phyloP scores from a whole-genome alignment of 1,140 invertebrate species.

The Stratiolaelaps scimitus region DNA sequence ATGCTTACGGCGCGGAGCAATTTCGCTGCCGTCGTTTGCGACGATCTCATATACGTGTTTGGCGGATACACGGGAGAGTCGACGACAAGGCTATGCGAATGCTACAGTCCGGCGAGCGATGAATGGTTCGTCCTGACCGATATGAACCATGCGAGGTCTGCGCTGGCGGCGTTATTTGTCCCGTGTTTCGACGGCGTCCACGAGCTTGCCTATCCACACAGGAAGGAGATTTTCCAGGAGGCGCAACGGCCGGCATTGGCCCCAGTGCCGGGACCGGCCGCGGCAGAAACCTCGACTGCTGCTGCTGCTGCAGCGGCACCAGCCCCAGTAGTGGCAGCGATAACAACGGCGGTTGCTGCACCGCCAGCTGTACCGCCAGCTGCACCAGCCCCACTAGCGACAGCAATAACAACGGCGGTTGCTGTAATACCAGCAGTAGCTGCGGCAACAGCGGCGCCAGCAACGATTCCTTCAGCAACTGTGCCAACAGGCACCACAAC shows the following conservation, averaged over 20 bases:
- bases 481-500: no score
- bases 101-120: constrained; percentile 66
- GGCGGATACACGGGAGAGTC: constrained; percentile 72
- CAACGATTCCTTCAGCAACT: no score
- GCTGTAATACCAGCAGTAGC: no score
- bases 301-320: no score
- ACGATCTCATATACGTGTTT: constrained; percentile 65
- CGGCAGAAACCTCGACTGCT: no score
- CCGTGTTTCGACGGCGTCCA: constrained; percentile 21
- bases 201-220: constrained; percentile 1
- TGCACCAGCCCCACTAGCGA: no score
- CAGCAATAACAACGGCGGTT: no score
- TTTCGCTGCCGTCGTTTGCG: constrained; percentile 69
- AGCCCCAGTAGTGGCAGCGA: no score
- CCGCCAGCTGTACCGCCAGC: no score
- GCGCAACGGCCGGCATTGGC: neutral
- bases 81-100: constrained; percentile 73
- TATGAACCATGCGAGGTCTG: constrained; percentile 50
- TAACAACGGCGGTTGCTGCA: no score
- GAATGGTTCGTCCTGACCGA: constrained; percentile 74
- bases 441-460: no score
- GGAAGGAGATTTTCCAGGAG: constrained; percentile 16
- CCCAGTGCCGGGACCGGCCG: no score
- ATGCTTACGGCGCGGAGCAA: constrained; percentile 62
- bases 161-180: constrained; percentile 7